A percentile compares a stretch with the other conserved stretches of the same genome.
These are phyloP conservation scores for Penelope pileata DNA, from an alignment of 2,113 vertebrate species.

Conservation along the genomic window DNA sequence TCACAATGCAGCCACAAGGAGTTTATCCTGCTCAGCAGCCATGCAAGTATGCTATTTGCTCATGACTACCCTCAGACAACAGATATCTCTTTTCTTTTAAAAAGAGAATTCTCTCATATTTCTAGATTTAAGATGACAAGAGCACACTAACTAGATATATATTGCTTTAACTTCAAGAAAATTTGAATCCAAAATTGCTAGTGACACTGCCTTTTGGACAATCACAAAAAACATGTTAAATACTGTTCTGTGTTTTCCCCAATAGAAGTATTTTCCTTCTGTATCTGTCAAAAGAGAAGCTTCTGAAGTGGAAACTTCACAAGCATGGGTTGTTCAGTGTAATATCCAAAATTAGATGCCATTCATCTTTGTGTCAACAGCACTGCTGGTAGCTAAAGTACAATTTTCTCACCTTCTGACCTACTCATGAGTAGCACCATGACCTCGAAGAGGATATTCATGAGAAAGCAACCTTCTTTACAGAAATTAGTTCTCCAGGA, in stretches of 20 bases:
- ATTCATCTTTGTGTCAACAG: conserved; percentile 62
- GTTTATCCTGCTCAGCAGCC: not conserved
- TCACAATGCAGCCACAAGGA: not conserved
- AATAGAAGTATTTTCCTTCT: conserved; percentile 46
- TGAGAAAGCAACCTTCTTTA: conserved; percentile 38
- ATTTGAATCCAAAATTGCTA: conserved; percentile 4
- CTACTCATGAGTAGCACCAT: conserved; percentile 12
- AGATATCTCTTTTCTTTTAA: not conserved
- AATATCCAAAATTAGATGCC: conserved; percentile 37
- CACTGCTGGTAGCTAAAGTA: conserved; percentile 15
- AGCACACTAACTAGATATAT: not conserved
- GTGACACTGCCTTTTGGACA: conserved; percentile 8
- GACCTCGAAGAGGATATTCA: conserved; percentile 50
- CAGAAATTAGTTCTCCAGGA: conserved; percentile 62
- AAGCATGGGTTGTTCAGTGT: not conserved
- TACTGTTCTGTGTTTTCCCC: conserved; percentile 2
- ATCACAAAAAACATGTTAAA: conserved; percentile 55
- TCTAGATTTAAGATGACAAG: not conserved
- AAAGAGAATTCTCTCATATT: not conserved
- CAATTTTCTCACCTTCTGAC: conserved; percentile 20
- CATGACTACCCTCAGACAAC: not conserved
- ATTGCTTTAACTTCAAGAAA: not conserved
- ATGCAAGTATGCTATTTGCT: not conserved
- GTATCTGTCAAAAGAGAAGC: not conserved
- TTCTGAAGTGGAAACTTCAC: not conserved